Evolutionary conservation across 92 coral and sea anemone species (phyloP), one percentile per base, ranked within the genome.

Genomic region (Micromussa lordhowensis): DNA sequence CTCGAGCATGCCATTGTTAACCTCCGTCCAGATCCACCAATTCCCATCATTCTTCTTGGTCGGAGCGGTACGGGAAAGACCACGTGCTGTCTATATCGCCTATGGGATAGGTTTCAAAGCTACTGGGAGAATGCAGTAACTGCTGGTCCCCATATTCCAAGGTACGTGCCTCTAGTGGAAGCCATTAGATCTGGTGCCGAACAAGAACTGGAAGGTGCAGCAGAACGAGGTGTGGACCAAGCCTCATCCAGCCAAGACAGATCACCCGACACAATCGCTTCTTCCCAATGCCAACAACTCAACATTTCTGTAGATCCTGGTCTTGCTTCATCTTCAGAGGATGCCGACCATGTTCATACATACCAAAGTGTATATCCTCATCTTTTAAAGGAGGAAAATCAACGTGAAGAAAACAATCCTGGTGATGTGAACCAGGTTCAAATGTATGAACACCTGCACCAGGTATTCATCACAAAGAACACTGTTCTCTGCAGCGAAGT

Each of bases 51-150:
- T 40, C 91, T 97, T 38, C 95, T 97, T 48, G 99, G 99, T 30
- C 95, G 99, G 57, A 97, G 99, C 88, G 99, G 99, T 19, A 97
- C 99, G 4, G 99, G 99, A 32, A 97, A 97, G 85, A 97, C 99
- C 19, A 97, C 99, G 4, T 97, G 99, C 83, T 97, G 99, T 76
- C 94, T 97, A 16, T 97, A 97, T 75, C 95, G 99, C 36, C 80
- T 97, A 77, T 97, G 99, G 99, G 91, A 89, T 71, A 94, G 88
- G 63, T 97, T 94, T 85, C 93, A 95, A 77, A 86, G 49, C 17
- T 97, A 97, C 85, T 97, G 99, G 99, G 93, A 97, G 75, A 90
- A 79, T 17, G 97, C 96, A 58, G 84, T 55, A n/a, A 90, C 81
- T 30, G 96, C 91, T 44, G 99, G 98, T 73, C 99, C 99, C 26